Evolutionary conservation across 53 echinoderm and acorn worm species (phyloP), one percentile per base, ranked within the genome.

Genomic region (Crossaster papposus): DNA sequence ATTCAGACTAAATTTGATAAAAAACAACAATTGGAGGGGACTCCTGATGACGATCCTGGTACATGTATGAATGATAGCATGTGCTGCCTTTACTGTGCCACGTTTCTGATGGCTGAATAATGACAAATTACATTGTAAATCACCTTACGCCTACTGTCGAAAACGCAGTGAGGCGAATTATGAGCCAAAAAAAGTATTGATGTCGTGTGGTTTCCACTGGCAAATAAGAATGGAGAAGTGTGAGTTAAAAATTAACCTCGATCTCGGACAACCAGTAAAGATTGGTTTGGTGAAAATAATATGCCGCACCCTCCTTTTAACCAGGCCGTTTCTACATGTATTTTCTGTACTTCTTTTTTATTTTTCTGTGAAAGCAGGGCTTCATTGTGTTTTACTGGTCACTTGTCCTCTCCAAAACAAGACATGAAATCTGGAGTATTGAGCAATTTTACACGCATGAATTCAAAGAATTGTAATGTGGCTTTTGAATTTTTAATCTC

Each of bases 81-180:
- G 80, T 13, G 11, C 22, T 80, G 80, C 58, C 80, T 80, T 80
- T 80, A 54, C 31, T 31, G 22, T 32, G n/a, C 5, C 51, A 20
- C 3, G 33, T 44, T 12, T 22, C 28, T 24, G 36, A 29, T 10
- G 34, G 75, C 20, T 68, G 28, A 68, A 68, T 68, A 68, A 74
- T 74, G 36, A 74, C 71, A 54, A 80, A 80, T 80, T 34, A 80
- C 80, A 80, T 80, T 44, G 9, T 7, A 44, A n/a, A n/a, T n/a
- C n/a, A n/a, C n/a, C n/a, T n/a, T 80, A 80, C 80, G 80, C 80
- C 80, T 62, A 80, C 80, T 29, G 58, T 17, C 32, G 12, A 74
- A 74, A 2, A 33, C 32, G 35, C 36, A 2, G 33, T 36, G 1
- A 2, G 34, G 68, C 4, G 35, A 22, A 35, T 7, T 44, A 74